Base-by-base conservation (phyloP, 2,797 vertebrate genomes). In the Cirrhinus molitorella region DNA sequence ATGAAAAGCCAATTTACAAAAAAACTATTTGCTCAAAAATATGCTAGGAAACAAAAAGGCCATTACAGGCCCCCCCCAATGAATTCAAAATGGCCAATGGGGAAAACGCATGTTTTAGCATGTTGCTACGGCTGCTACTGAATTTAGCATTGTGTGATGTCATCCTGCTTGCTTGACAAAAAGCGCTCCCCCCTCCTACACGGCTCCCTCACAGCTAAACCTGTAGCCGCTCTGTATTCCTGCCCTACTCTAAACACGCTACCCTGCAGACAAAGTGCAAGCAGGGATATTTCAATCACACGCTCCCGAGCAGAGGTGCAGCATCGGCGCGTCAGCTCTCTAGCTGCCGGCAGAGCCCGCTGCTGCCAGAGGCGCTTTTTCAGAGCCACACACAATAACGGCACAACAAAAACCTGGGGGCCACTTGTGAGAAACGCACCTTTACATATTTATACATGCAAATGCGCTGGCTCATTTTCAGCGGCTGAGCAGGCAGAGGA, bases 381-480 rank as follows among this genome's bases (percentile, higher is more conserved):
- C 61, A 81, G 78, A 47, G 84, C 25, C 37, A 14, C 59, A 78
- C 83, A 83, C 72, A 79, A 84, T 55, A 84, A 79, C 25, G 21
- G 72, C 85, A 85, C 40, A 83, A 87, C 66, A 72, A 83, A 83
- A 79, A 88, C 85, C 85, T 84, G 57, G 77, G 68, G 75, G 77
- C 81, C 84, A 80, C 82, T 80, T 86, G 87, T 80, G 86, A 84
- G 86, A 80, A 72, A 85, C 85, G 87, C 90, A 92, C 87, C 86
- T 90, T 90, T 91, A 90, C 91, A 91, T 91, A 90, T 88, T 92
- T 88, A 86, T 85, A 91, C 89, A 92, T 93, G 91, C 86, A 90
- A 93, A 93, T 90, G 86, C 89, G 88, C 88, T 87, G 78, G 88
- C 85, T 92, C 80, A 61, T 92, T 92, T 88, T 90, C 90, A 92